Evolutionary conservation across 2,113 vertebrate species (phyloP).

Genomic region (Pluvianellus socialis): DNA sequence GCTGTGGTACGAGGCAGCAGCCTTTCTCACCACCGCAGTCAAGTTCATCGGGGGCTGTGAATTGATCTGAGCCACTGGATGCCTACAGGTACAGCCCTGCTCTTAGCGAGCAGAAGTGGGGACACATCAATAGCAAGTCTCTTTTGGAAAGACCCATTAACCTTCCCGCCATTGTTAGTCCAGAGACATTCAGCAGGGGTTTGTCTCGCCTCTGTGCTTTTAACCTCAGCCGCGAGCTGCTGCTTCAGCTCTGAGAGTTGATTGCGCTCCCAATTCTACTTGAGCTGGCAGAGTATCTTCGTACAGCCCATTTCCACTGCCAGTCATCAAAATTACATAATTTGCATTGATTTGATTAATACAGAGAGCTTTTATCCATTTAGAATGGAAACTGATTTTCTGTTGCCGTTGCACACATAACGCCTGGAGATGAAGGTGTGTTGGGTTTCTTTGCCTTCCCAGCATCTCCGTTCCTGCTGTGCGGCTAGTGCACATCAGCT

Average conservation of each 20-base stretch:
- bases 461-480: neutral
- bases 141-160: neutral
- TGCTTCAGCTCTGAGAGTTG: neutral
- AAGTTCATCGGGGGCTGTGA: neutral
- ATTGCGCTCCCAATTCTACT: neutral
- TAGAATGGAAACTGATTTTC: neutral
- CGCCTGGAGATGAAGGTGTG: neutral
- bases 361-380: neutral
- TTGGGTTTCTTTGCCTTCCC: neutral
- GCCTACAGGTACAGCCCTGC: neutral
- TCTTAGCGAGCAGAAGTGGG: neutral
- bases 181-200: accelerated
- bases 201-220: neutral
- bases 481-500: neutral
- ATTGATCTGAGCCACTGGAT: neutral
- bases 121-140: neutral
- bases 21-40: neutral
- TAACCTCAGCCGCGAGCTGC: neutral
- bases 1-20: neutral
- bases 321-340: neutral
- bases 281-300: neutral
- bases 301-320: neutral
- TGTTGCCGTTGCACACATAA: neutral
- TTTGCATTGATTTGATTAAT: neutral
- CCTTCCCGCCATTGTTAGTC: accelerated